These are phyloP conservation scores for Coelinius sp. DNA, from an alignment of 2,888 invertebrate species.

Conservation along the genomic window DNA sequence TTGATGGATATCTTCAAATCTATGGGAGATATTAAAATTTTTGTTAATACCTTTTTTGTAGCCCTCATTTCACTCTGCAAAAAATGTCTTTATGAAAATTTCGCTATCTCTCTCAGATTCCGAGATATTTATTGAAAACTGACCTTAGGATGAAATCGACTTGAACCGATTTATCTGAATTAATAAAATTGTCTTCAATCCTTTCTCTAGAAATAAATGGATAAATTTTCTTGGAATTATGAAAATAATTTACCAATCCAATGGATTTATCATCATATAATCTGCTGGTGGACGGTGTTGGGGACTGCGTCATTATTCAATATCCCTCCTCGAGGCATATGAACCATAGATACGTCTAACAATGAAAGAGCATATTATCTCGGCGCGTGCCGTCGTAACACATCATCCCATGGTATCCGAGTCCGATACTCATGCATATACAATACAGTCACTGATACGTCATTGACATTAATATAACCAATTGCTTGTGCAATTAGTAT, in stretches of 20 bases:
- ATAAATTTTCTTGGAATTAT: too few relatives aligned
- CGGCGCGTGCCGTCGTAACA: conserved; percentile 33
- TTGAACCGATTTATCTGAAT: too few relatives aligned
- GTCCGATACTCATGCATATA: conserved; percentile 3
- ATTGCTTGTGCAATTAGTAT: conserved; percentile 20
- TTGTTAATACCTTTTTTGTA: too few relatives aligned
- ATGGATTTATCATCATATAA: conserved; percentile 62
- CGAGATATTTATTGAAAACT: too few relatives aligned
- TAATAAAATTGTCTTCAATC: too few relatives aligned
- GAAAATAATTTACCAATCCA: conserved; percentile 56
- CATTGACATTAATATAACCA: conserved; percentile 10
- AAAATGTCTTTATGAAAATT: too few relatives aligned
- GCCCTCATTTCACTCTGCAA: too few relatives aligned
- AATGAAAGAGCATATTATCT: conserved; percentile 32
- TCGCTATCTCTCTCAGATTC: too few relatives aligned
- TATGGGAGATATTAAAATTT: too few relatives aligned
- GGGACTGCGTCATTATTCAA: conserved; percentile 65
- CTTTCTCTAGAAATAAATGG: too few relatives aligned
- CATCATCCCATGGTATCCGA: conserved; percentile 34
- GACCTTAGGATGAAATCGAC: too few relatives aligned
- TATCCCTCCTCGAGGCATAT: conserved; percentile 18
- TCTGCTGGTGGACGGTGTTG: conserved; percentile 60
- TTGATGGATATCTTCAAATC: too few relatives aligned
- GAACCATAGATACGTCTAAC: conserved; percentile 11
- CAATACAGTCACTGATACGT: conserved; percentile 13